A percentile compares a stretch with the other conserved stretches of the same genome.
These are phyloP conservation scores for Meda fulgida DNA, from an alignment of 2,797 vertebrate species.

Conservation along the genomic window DNA sequence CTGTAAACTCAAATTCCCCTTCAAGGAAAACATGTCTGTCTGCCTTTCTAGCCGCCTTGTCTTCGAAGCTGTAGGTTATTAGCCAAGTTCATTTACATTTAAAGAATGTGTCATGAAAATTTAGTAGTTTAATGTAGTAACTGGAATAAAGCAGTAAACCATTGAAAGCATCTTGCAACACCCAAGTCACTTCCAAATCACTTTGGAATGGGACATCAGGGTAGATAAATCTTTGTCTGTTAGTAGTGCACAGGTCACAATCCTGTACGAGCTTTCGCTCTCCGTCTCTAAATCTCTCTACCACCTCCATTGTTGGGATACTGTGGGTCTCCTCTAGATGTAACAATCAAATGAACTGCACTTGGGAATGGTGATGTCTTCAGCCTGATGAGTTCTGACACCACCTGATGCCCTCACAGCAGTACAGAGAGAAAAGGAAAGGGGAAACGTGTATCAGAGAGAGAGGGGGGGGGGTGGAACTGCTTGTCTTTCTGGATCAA, in stretches of 20 bases:
- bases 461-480: background rate
- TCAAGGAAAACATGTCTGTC: constrained; percentile 10
- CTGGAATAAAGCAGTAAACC: constrained; percentile 38
- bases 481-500: constrained; percentile 32
- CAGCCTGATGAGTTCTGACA: constrained; percentile 47
- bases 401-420: constrained; percentile 53
- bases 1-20: background rate
- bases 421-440: constrained; percentile 10
- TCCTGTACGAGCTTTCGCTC: background rate
- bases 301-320: constrained; percentile 34
- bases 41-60: background rate
- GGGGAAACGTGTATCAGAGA: background rate
- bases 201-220: constrained; percentile 32
- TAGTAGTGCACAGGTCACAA: constrained; percentile 22
- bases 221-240: constrained; percentile 54
- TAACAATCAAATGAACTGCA: constrained; percentile 39
- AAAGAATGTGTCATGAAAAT: constrained; percentile 47
- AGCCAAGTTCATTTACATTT: constrained; percentile 46
- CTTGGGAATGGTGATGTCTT: constrained; percentile 40
- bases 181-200: constrained; percentile 9
- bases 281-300: constrained; percentile 11
- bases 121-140: background rate
- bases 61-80: background rate
- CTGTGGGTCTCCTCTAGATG: constrained; percentile 23
- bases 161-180: constrained; percentile 4